phyloP scores from a whole-genome alignment of 2,113 vertebrate species.

The Festucalex cinctus region DNA sequence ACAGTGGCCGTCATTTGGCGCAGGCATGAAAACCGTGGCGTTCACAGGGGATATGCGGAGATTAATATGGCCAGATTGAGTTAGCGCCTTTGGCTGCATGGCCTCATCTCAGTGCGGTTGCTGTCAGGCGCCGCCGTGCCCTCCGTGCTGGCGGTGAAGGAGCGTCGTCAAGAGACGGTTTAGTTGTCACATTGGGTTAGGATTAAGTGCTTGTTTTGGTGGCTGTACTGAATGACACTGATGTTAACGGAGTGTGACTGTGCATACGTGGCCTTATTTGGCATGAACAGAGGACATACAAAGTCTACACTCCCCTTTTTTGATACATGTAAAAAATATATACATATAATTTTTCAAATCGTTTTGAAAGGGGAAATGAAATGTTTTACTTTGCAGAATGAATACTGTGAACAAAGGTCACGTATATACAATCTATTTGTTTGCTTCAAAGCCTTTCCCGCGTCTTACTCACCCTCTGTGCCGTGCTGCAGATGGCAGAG shows the following conservation, averaged over 20 bases:
- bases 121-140: slow-evolving; percentile 49
- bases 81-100: slow-evolving; percentile 53
- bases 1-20: slow-evolving; percentile 60
- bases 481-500: slow-evolving; percentile 94
- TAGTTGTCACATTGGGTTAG: slow-evolving; percentile 57
- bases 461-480: slow-evolving; percentile 84
- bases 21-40: slow-evolving; percentile 50
- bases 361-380: no score
- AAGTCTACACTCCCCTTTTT: not conserved
- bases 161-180: slow-evolving; percentile 54
- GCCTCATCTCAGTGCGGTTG: slow-evolving; percentile 36
- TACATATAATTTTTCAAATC: not conserved
- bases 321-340: not conserved
- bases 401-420: not conserved
- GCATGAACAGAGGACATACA: not conserved
- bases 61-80: slow-evolving; percentile 66
- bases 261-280: slow-evolving; percentile 7
- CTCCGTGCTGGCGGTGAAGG: slow-evolving; percentile 46
- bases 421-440: slow-evolving; percentile 9
- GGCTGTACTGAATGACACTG: slow-evolving; percentile 35
- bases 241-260: slow-evolving; percentile 18
- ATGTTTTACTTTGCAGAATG: not conserved
- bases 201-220: slow-evolving; percentile 52
- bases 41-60: slow-evolving; percentile 61
- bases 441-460: slow-evolving; percentile 11